Base-by-base conservation (phyloP, 1,140 invertebrate genomes). In the Cotesia typhae region DNA sequence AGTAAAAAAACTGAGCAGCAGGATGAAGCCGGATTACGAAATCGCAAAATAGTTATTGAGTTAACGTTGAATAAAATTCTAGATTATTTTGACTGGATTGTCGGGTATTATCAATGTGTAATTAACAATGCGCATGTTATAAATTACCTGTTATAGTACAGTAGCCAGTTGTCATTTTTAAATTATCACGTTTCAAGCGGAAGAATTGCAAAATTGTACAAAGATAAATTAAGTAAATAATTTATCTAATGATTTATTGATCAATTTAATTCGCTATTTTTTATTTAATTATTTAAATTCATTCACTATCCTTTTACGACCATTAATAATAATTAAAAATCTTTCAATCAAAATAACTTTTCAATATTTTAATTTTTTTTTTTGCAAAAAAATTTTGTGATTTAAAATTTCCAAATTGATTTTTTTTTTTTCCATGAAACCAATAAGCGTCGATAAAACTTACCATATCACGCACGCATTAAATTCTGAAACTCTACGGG, bases 391-490 rank as follows among this genome's bases (percentile, higher is more conserved):
- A 17, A 17, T 17, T 17, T 17, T 17, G 17, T 17, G 17, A 17
- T 17, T 17, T 17, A 17, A 28, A 28, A 28, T 28, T 28, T 28
- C 28, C 28, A 28, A 28, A 28, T 28, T 28, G 1, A 2, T 28
- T 28, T 28, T 28, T 28, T 28, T 28, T 3, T 3, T 3, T 65
- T 20, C 14, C 38, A 65, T 17, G 17, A 53, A 67, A 67, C 41
- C 52, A 52, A 67, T 67, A 67, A 55, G 66, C 28, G 53, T 67
- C 51, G 66, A 67, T 55, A 55, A 55, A 59, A 17, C 14, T 28
- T 4, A 47, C 14, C 63, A n/a, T 20, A 37, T n/a, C 36, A 65
- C n/a, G 52, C 28, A 67, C 36, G 35, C 35, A 51, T 59, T 59
- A 5, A 35, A 2, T 51, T 37, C 5, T 51, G 28, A 37, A 9